Evolutionary conservation across 2,888 invertebrate genomes (phyloP), one percentile per base, ranked within the genome.

Genomic region (Pachliopta kotzebuea): DNA sequence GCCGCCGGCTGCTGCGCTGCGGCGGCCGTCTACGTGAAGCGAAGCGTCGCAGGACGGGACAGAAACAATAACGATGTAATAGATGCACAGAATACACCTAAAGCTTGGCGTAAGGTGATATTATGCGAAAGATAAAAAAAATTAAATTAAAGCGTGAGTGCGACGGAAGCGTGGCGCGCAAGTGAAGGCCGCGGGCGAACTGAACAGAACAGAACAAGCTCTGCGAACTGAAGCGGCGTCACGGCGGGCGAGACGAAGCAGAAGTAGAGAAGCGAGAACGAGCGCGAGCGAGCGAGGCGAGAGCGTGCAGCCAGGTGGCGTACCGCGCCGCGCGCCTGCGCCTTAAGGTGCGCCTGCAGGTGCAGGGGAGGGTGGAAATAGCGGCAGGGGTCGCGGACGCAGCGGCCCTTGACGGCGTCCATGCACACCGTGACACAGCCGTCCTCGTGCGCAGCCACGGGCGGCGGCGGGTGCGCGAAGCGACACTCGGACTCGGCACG

Each of bases 361-460:
- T 98, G 98, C 95, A 98, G 96, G 95, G 98, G 98, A 94, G 98
- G 98, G 96, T 98, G 98, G 96, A 98, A 98, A 97, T 98, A 98
- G 96, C 98, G 97, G 97, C 98, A 98, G 95, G 97, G 97, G 95
- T 98, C 98, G 95, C 98, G 97, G 95, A 96, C 96, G 96, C 98
- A 98, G 95, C 97, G 96, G 95, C 97, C 97, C 95, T 97, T 97
- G 95, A 98, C 96, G 95, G 97, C 98, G 96, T 98, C 98, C 98
- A 98, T 98, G 97, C 98, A 98, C 95, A 98, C 98, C 94, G 98
- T 98, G 95, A 98, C 98, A 94, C 97, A 96, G 96, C 98, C 98
- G 95, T 98, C 98, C 93, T 96, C 96, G 94, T 97, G 98, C 94
- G 97, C 96, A 93, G 96, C 96, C 93, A 98, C 97, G 94, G 97